Base-by-base conservation (phyloP, 2,797 vertebrate species). In the Buceros bicornis region DNA sequence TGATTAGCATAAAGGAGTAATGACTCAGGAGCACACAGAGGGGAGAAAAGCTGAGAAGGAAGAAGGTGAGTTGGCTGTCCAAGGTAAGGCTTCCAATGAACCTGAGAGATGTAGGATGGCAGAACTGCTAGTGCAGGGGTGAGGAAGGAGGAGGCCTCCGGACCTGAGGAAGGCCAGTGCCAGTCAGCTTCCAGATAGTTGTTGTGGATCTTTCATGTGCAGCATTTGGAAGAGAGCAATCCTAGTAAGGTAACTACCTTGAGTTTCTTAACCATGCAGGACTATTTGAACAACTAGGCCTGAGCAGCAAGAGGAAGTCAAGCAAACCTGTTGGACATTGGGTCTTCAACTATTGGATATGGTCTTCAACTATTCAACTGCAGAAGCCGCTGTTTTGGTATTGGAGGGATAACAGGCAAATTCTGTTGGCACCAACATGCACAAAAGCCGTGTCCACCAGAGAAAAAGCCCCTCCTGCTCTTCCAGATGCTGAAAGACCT, bases 1-100 rank as follows among this genome's bases (percentile, higher is more conserved):
- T 64, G 43, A 93, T 95, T 92, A 94, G 62, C 87, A 70, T 64
- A 67, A 93, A 87, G 67, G 67, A 96, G 73, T 58, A 84, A 70
- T 82, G 78, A 90, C 22, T 90, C 80, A 76, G 62, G 80, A 88
- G 43, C 62, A 48, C 43, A 66, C 6, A 70, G 40, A 62, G 40
- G 80, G 43, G 16, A 90, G 67, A 82, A 92, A 88, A 58, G 40
- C 47, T 45, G 57, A 86, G 83, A 54, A 76, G 71, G 43, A 74
- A 87, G 71, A 88, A 70, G 17, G 29, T 2, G 1, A 66, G 22
- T 10, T 79, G 53, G 17, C 43, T 79, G 8, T 31, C 31, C 43
- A 74, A 28, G 5, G 21, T 57, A 88, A 74, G 62, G 22, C 20
- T 90, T 73, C 42, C 31, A 26, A 25, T 18, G 53, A 61, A 51